Base-by-base conservation (phyloP, 2,113 vertebrate species). In the Crotalus viridis region DNA sequence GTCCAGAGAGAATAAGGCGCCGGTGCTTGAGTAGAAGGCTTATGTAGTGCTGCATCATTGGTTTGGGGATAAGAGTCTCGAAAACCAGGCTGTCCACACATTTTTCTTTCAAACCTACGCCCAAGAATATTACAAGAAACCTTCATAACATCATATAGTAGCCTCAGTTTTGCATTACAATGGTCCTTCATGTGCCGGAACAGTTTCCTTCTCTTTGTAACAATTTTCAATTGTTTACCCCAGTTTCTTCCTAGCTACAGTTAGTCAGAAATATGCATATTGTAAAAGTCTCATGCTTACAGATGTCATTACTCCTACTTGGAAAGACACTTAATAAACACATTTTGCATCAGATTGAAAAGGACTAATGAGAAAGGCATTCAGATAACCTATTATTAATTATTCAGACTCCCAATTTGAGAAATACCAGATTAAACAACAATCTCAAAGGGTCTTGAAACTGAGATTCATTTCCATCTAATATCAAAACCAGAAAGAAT, bases 11-110 rank as follows among this genome's bases (percentile, higher is more conserved):
- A 92, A 99, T 97, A 33, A 99, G 98, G 8, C 99, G 98, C 26
- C 99, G 97, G 97, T 99, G 99, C 96, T 99, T 99, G 90, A 99
- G 98, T 95, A 99, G 98, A 90, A 99, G 98, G 95, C 99, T 98
- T 95, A 99, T 99, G 95, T 99, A 99, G 93, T 99, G 99, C 97
- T 98, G 98, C 98, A 99, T 98, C 99, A 99, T 99, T 74, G 99
- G 98, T 97, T 99, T 99, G 85, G 99, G 99, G 94, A 99, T 98
- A 52, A 99, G 98, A 0, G 99, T 99, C 97, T 99, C 99, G 0
- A 99, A 99, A 95, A 99, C 99, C 94, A 99, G 97, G 81, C 98
- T 98, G 97, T 99, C 99, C 87, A 99, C 98, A 0, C 98, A 98
- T 94, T 99, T 99, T 95, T 99, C 99, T 96, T 96, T 98, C 92